Evolutionary conservation across 2,888 invertebrate genomes (phyloP), one percentile per base, ranked within the genome.

Genomic region (Leucania comma): DNA sequence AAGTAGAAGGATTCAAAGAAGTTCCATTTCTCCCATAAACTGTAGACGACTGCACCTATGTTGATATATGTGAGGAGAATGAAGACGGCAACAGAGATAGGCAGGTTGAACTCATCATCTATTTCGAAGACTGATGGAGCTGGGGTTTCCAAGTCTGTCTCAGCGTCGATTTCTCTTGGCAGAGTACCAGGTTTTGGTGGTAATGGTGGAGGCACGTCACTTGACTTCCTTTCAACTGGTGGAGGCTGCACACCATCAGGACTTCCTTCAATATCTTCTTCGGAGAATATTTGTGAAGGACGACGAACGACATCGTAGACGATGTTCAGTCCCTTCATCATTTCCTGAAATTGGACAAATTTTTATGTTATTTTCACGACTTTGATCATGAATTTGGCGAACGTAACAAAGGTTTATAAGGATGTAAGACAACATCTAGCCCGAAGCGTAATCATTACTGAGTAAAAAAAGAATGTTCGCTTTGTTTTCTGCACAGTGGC

Each of bases 1-100:
- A 99, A 99, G 93, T 99, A 99, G 91, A 99, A 99, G 0, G 99
- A 97, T 73, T 98, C 98, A 87, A 99, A 98, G 92, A 98, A 98
- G n/a, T 97, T 96, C 99, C 99, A 99, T 0, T 96, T 95, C 91
- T 98, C 98, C 97, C 97, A 97, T 22, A 97, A 89, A 48, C 97
- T 97, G 87, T 98, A 99, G 1, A 98, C 97, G 1, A 97, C 96
- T 0, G 98, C 98, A 0, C 99, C 99, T 22, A 98, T 92, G 72
- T 99, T 97, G 57, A 99, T 98, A 93, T 99, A 99, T 0, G 97
- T 91, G 0, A 99, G 92, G 22, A 99, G 96, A 69, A 99, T 97
- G 53, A 97, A 91, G 3, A 99, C 97, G 0, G 99, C 99, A 0
- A 99, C 97, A 0, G 98, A 98, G 48, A 99, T 98, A 0, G 99